A percentile compares a stretch with the other conserved stretches of the same genome.
Evolutionary conservation across 1,140 invertebrate species (phyloP).

Genomic region (Ridgeia piscesae): DNA sequence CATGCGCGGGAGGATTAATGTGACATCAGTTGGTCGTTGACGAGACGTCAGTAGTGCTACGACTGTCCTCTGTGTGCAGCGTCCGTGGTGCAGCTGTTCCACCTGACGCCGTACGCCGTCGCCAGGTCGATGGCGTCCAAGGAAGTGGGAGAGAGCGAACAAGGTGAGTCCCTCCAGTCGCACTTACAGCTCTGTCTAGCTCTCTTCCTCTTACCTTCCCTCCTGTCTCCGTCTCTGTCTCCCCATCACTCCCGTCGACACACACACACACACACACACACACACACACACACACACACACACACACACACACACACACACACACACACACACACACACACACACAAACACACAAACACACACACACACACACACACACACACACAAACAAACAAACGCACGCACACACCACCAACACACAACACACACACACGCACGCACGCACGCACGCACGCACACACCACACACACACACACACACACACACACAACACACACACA

Average conservation of each 20-base stretch:
- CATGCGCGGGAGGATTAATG: not conserved
- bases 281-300: too few relatives aligned
- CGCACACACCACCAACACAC: too few relatives aligned
- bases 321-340: too few relatives aligned
- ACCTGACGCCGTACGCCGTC: conserved; percentile 29
- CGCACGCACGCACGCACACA: too few relatives aligned
- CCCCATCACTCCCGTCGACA: not conserved
- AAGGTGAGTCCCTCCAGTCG: conserved; percentile 21
- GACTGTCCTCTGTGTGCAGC: conserved; percentile 16
- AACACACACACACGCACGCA: too few relatives aligned
- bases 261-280: not conserved
- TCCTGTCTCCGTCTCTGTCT: not conserved
- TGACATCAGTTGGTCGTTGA: not conserved
- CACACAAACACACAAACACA: too few relatives aligned
- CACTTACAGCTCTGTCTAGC: not conserved
- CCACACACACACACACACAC: too few relatives aligned
- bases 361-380: too few relatives aligned
- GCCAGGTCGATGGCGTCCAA: conserved; percentile 27
- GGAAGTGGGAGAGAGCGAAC: conserved; percentile 24
- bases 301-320: too few relatives aligned
- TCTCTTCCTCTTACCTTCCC: not conserved
- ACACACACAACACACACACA: too few relatives aligned
- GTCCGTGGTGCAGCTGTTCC: conserved; percentile 28
- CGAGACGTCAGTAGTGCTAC: not conserved
- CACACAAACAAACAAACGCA: too few relatives aligned